Evolutionary conservation across 2,888 invertebrate species (phyloP), one percentile per base, ranked within the genome.

Genomic region (Branchinecta sandiegonensis): DNA sequence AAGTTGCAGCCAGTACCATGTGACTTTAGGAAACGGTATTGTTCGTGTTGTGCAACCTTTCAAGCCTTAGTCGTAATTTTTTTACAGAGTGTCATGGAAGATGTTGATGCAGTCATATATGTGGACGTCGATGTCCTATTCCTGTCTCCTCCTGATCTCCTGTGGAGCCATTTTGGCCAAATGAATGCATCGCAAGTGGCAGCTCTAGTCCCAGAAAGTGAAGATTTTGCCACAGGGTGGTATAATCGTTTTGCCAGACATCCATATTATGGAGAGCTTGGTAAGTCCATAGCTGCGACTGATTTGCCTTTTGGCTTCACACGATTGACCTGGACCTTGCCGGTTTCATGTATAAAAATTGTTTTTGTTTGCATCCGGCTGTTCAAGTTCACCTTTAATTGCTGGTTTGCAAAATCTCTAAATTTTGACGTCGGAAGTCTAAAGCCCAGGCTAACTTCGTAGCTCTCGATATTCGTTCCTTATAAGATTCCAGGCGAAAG

Each of bases 171-270:
- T 77, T 94, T 95, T 76, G 77, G 80, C 14, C 79, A 81, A 71
- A 94, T 96, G 82, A 93, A 94, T 79, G 80, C 82, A 17, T 85
- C 85, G 56, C 95, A 96, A 76, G 84, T 94, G 76, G 91, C 93
- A 37, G 94, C 89, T 0, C 80, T 95, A 74, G 83, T 90, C 14
- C 85, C 90, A 0, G 95, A 96, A 78, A 89, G 91, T 77, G 94
- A 95, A 77, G 91, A 92, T 77, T 86, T 86, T n/a, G 89, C 88
- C 76, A 86, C 89, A 65, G 94, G 93, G 12, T 96, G 95, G 95
- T 96, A 96, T 77, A 92, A 93, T 75, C 81, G 94, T 72, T 95
- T 95, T 81, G 94, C 94, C 0, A 86, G 89, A 72, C 95, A 96
- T 81, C 95, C 96, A 0, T 96, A 86, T 77, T 94, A 91, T 82